phyloP scores from a whole-genome alignment of 2,888 invertebrate genomes.

The Andrena hattorfiana region DNA sequence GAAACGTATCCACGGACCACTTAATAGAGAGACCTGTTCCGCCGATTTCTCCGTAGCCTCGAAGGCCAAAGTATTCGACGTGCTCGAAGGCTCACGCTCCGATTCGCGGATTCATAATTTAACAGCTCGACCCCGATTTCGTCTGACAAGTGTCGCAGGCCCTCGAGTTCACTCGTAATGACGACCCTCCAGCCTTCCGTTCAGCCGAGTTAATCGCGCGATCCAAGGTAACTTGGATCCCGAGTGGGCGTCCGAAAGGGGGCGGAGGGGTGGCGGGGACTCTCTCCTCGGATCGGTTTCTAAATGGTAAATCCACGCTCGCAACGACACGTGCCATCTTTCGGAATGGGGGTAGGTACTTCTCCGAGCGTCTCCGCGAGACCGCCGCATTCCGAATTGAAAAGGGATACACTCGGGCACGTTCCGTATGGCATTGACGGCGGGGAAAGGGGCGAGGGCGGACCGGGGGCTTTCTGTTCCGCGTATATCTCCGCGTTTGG shows the following conservation, averaged over 20 bases:
- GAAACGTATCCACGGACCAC: constrained; percentile 10
- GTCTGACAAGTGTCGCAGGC: constrained; percentile 28
- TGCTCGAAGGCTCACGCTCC: constrained; percentile 32
- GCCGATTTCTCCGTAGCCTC: constrained; percentile 14
- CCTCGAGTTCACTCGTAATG: constrained; percentile 12
- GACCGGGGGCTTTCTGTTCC: constrained; percentile 11
- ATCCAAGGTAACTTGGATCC: neutral
- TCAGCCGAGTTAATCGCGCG: constrained; percentile 12
- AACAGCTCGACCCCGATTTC: constrained; percentile 38
- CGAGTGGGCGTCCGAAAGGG: neutral
- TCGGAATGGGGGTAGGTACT: constrained; percentile 26
- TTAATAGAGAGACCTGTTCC: constrained; percentile 4
- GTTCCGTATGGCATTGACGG: constrained; percentile 43
- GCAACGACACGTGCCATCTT: constrained; percentile 54
- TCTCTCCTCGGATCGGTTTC: constrained; percentile 22
- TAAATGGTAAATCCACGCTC: constrained; percentile 46
- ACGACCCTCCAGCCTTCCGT: constrained; percentile 10
- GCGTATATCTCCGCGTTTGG: constrained; percentile 46
- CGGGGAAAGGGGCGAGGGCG: neutral
- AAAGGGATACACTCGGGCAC: constrained; percentile 58
- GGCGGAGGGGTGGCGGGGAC: too few species aligned
- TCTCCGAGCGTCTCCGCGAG: constrained; percentile 38
- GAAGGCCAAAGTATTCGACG: constrained; percentile 27
- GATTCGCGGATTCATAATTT: constrained; percentile 50
- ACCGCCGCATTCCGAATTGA: constrained; percentile 53